Evolutionary conservation across 2,888 invertebrate genomes (phyloP).

Genomic region (Adineta ricciae): DNA sequence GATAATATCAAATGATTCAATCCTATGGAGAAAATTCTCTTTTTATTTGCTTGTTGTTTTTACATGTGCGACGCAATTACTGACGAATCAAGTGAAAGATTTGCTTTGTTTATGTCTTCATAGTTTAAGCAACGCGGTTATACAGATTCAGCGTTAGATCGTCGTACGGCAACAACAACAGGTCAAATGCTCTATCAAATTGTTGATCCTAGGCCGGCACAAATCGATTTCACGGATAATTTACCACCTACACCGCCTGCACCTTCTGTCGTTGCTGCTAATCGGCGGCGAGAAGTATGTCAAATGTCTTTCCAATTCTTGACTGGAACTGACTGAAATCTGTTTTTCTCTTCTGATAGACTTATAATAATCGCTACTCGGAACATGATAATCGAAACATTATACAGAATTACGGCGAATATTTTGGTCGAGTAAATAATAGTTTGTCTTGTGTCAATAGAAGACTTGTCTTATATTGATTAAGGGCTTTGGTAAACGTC

Average conservation of each 20-base stretch:
- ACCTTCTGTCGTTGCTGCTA: neutral
- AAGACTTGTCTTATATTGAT: neutral
- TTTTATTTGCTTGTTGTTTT: neutral
- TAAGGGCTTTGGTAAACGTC: conserved; percentile 14
- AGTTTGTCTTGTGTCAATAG: neutral
- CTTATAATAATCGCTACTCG: neutral
- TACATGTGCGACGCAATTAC: neutral
- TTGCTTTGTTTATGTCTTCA: neutral
- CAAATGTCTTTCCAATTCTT: neutral
- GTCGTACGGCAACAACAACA: conserved; percentile 1
- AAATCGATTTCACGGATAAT: neutral
- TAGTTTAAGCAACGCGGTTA: conserved; percentile 14
- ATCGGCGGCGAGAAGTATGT: neutral
- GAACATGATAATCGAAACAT: conserved; percentile 31
- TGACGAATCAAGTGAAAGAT: neutral
- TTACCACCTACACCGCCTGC: neutral
- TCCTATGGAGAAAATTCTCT: neutral
- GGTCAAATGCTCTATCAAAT: conserved; percentile 17
- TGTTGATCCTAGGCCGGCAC: neutral
- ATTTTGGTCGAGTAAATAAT: conserved; percentile 25
- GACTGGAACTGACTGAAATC: too few relatives aligned
- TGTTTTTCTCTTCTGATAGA: neutral
- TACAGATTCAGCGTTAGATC: neutral
- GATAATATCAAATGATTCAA: neutral
- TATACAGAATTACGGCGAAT: conserved; percentile 32